A percentile compares a stretch with the other conserved stretches of the same genome.
Evolutionary conservation across 2,888 invertebrate genomes (phyloP).

Genomic region (Phaedon cochleariae): DNA sequence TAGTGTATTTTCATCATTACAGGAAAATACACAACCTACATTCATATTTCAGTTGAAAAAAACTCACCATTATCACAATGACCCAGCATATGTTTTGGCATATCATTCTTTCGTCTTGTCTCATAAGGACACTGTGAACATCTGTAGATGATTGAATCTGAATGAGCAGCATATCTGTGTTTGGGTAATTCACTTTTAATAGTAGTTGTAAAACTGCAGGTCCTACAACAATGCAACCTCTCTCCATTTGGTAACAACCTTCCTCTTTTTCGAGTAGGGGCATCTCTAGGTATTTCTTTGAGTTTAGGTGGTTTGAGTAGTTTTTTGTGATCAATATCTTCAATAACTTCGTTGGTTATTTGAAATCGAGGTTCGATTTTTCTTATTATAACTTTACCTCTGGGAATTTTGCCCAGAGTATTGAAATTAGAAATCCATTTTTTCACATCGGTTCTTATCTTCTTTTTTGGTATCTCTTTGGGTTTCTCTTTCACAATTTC

Average conservation of each 20-base stretch:
- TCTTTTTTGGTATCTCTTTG: not conserved
- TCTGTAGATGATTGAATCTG: slow-evolving; percentile 32
- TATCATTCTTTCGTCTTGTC: slow-evolving; percentile 47
- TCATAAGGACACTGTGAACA: slow-evolving; percentile 45
- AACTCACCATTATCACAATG: slow-evolving; percentile 41
- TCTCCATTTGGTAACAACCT: not conserved
- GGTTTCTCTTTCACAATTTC: not conserved
- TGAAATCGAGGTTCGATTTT: slow-evolving; percentile 12
- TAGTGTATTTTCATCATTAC: no score
- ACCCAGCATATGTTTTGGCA: slow-evolving; percentile 46
- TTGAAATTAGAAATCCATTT: not conserved
- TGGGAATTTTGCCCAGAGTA: not conserved
- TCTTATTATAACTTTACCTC: slow-evolving; percentile 9
- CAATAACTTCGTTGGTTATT: not conserved
- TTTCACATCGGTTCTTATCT: not conserved
- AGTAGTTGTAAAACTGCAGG: slow-evolving; percentile 7
- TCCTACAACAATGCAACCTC: slow-evolving; percentile 2
- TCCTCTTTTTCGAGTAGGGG: not conserved
- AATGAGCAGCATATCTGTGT: slow-evolving; percentile 17
- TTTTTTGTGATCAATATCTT: not conserved
- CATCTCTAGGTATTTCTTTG: not conserved
- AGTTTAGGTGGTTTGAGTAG: no score
- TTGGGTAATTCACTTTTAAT: slow-evolving; percentile 22
- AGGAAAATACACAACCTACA: no score
- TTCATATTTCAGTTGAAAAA: not conserved